These are phyloP conservation scores for Lasaia peninsularis DNA, from an alignment of 1,140 invertebrate genomes.

Conservation along the genomic window DNA sequence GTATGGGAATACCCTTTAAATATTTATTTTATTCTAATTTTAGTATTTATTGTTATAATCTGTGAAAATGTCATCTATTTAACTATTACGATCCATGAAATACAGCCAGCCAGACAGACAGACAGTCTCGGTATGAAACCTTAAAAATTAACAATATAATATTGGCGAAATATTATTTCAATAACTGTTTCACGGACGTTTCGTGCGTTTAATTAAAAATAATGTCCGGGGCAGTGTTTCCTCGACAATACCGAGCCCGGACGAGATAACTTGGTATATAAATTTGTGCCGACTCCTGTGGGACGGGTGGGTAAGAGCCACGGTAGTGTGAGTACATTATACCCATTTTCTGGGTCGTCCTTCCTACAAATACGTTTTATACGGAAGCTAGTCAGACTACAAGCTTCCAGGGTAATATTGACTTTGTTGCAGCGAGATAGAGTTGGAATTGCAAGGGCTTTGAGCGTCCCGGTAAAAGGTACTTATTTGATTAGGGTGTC, in stretches of 20 bases:
- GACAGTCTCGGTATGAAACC: too few species aligned
- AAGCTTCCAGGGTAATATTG: conserved; percentile 26
- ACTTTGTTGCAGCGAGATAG: conserved; percentile 31
- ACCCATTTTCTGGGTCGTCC: conserved; percentile 77
- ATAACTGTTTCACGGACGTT: conserved; percentile 43
- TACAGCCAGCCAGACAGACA: too few species aligned
- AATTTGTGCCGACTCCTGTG: conserved; percentile 71
- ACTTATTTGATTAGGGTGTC: conserved; percentile 78
- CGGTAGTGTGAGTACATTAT: conserved; percentile 76
- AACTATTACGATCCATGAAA: too few species aligned
- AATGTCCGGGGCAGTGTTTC: conserved; percentile 68
- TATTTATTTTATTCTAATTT: too few species aligned
- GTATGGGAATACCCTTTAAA: too few species aligned
- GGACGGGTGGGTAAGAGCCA: conserved; percentile 66
- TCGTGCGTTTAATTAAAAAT: conserved; percentile 74
- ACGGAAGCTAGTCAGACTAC: conserved; percentile 67
- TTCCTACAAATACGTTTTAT: conserved; percentile 77
- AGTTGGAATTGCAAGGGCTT: conserved; percentile 30
- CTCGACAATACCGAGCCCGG: conserved; percentile 68
- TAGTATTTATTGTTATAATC: too few species aligned
- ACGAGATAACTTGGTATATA: conserved; percentile 76
- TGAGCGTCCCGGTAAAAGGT: conserved; percentile 65
- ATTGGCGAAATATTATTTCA: conserved; percentile 23
- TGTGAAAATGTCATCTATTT: too few species aligned
- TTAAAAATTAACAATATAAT: not conserved